Conservation (phyloP, 2,113 vertebrate species). For the Pteropus alecto region DNA sequence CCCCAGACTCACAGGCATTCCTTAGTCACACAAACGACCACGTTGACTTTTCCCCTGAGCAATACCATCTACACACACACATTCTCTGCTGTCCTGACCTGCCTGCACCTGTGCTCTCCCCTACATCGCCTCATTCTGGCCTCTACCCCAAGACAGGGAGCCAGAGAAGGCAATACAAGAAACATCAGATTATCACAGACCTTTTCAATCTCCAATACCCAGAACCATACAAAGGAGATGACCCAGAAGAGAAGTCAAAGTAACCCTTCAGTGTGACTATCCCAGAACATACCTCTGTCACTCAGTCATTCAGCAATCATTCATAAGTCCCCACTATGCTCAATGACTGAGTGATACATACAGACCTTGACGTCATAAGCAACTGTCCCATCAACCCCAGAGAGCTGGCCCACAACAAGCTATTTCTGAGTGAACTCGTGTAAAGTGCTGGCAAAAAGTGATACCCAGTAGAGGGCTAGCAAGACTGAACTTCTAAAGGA, state of each 20-base stretch:
- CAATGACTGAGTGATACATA: neutral
- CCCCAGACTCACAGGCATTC: neutral
- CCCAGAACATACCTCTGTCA: neutral
- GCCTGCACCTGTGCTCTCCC: neutral
- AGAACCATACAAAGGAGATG: neutral
- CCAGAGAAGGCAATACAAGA: neutral
- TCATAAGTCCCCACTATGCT: too few relatives aligned
- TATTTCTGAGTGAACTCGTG: constrained; percentile 49
- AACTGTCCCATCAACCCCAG: constrained; percentile 39
- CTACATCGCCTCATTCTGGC: neutral
- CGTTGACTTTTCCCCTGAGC: neutral
- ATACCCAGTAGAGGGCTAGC: constrained; percentile 65
- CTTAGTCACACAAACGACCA: neutral
- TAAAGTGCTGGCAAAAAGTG: constrained; percentile 54
- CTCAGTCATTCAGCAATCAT: too few relatives aligned
- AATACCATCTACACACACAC: too few relatives aligned
- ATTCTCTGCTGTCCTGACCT: neutral
- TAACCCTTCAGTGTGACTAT: neutral
- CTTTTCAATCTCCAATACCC: neutral
- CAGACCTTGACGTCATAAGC: constrained; percentile 59
- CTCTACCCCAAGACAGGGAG: neutral
- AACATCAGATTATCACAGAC: neutral
- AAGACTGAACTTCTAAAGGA: constrained; percentile 74
- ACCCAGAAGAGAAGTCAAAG: constrained; percentile 1
- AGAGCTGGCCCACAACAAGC: constrained; percentile 43